Base-by-base conservation (phyloP, 1,140 invertebrate species). In the Metopolophium dirhodum region DNA sequence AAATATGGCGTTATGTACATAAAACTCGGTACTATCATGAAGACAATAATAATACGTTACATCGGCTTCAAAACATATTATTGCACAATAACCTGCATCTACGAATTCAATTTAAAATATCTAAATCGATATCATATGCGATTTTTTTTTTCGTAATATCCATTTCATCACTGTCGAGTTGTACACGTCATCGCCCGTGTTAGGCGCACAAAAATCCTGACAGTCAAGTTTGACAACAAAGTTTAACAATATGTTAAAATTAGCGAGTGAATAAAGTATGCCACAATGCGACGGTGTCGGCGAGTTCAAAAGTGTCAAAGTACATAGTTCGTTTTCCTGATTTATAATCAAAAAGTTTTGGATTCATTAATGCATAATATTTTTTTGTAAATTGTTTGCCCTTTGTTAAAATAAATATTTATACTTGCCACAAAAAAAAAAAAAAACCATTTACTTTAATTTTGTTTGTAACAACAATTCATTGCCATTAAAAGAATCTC, bases 221-320 rank as follows among this genome's bases (percentile, higher is more conserved):
- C 77, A 82, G 85, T 92, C n/a, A n/a, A 49, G 68, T 92, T 77
- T 91, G 57, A 82, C 45, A 54, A 92, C 61, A 92, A 92, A 92
- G 91, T 92, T 92, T 85, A 85, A 92, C 91, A 82, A 92, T 92
- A 92, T 83, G 91, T 92, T 82, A 92, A 83, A 83, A 92, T 82
- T 92, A 92, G 47, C 61, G 23, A 51, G 45, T 37, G 30, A 91
- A 91, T 82, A 82, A 45, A 47, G 47, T 47, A 82, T 14, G 47
- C n/a, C 47, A 82, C 35, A 82, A 37, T 92, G 35, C 47, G 61
- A 51, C 47, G 77, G 54, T 35, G 91, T 83, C 47, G 68, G 49
- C 49, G 49, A 82, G 47, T 85, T 91, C 57, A 68, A 77, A 91
- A 91, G 90, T 91, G 90, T 91, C 61, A 77, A 30, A 77, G 45